Evolutionary conservation across 2,888 invertebrate species (phyloP), one percentile per base, ranked within the genome.

Genomic region (Drosophila borborema): DNA sequence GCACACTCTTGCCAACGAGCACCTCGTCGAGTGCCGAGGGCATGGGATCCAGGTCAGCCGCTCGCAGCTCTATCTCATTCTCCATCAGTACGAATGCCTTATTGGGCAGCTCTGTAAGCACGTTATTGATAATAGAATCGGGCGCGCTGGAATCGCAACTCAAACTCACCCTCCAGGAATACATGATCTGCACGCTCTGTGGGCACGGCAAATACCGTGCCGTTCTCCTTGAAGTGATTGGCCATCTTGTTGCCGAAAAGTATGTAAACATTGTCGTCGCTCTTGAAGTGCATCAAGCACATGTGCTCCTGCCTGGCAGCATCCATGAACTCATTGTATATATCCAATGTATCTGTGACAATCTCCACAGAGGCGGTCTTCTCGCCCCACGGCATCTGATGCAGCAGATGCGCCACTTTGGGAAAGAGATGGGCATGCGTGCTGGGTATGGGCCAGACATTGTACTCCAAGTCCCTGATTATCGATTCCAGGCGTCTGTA

Each of bases 321-420:
- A 43, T 92, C 91, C 92, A 93, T 92, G 55, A 93, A 93, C 20
- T 93, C 92, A 62, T 92, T 92, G 49, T 92, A 92, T n/a, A 91
- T 81, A 43, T 92, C 86, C 48, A 92, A 64, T 38, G 86, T 91
- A 40, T 92, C 92, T 1, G 92, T 91, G 6, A 92, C 64, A 43
- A 93, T 92, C 72, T 93, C 93, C 3, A 93, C 92, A 0, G 93
- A 93, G n/a, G 93, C 92, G 40, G 91, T 91, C 51, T 91, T 88
- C 49, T 92, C 91, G 31, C 91, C 91, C 93, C 93, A 93, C 0
- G 93, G 93, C 92, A 93, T 91, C 74, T 93, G 92, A 62, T 93
- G 91, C 31, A 93, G 72, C 20, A 93, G 77, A 54, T 93, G 93
- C 0, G 92, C 92, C 9, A 92, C 91, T 49, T 91, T 92, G 3